These are phyloP conservation scores for Erpornis zantholeuca DNA, from an alignment of 2,113 vertebrate genomes.

Conservation along the genomic window DNA sequence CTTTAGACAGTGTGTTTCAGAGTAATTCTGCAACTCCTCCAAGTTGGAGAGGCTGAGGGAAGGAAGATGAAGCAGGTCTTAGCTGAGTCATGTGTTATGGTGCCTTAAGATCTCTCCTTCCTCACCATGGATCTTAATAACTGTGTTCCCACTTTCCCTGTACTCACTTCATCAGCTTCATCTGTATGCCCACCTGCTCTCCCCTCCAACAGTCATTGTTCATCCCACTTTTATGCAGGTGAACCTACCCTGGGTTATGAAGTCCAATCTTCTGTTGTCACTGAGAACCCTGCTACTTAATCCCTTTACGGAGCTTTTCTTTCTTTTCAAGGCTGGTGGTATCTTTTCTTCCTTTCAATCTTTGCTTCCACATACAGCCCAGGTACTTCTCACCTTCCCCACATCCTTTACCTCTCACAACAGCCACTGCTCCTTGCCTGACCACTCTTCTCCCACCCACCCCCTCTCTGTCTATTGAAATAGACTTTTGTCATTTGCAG, in stretches of 20 bases:
- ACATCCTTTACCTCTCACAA: background rate
- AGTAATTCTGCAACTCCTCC: background rate
- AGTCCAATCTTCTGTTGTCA: background rate
- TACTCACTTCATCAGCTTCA: background rate
- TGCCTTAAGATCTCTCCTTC: background rate
- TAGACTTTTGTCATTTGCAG: background rate
- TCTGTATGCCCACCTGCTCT: background rate
- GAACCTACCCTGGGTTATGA: background rate
- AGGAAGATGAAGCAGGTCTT: background rate
- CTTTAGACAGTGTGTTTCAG: background rate
- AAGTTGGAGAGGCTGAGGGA: background rate
- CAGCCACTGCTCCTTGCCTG: background rate
- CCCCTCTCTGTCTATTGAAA: background rate
- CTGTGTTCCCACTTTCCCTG: background rate
- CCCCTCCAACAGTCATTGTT: background rate
- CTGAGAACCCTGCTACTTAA: background rate
- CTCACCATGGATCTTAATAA: background rate
- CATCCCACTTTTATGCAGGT: fast-evolving
- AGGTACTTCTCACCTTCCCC: background rate
- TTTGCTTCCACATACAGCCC: background rate
- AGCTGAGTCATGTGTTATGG: background rate
- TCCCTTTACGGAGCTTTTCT: background rate
- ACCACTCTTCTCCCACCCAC: background rate
- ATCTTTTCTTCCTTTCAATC: background rate
- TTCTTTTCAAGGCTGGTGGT: background rate